Conservation (phyloP, 2,797 vertebrate genomes). For the Muscicapa comitata region DNA sequence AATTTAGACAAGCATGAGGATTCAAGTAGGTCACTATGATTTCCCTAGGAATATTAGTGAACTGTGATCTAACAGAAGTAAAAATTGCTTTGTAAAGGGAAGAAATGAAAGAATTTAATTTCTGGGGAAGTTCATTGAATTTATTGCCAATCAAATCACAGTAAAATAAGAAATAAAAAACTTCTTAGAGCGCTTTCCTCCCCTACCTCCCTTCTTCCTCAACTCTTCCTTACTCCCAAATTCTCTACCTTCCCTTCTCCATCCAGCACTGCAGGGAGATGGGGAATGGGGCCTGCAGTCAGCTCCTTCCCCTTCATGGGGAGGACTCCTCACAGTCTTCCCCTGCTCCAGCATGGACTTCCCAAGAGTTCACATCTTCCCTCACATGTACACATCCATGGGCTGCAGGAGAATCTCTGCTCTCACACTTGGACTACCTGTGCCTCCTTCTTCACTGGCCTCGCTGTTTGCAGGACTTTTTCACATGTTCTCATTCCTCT, state of each 20-base stretch:
- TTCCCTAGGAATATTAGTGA: neutral
- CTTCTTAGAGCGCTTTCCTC: neutral
- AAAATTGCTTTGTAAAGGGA: neutral
- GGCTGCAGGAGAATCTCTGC: too few species aligned
- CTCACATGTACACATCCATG: too few species aligned
- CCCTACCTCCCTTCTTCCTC: accelerated
- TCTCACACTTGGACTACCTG: too few species aligned
- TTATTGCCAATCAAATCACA: neutral
- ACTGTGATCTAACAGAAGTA: neutral
- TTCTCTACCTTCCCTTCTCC: neutral
- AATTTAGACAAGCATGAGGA: neutral
- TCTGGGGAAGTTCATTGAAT: neutral
- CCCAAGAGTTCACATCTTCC: neutral
- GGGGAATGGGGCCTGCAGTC: neutral
- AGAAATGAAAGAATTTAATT: neutral
- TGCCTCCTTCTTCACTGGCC: too few species aligned
- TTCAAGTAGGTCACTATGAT: neutral
- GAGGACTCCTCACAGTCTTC: neutral
- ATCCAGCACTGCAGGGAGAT: too few species aligned
- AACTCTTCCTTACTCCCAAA: neutral
- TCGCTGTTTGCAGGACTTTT: too few species aligned
- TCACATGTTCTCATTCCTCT: too few species aligned
- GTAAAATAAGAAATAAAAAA: neutral
- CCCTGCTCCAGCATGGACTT: neutral
- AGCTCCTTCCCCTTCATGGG: neutral